These are phyloP conservation scores for Cairina moschata DNA, from an alignment of 2,113 vertebrate species.

Conservation along the genomic window DNA sequence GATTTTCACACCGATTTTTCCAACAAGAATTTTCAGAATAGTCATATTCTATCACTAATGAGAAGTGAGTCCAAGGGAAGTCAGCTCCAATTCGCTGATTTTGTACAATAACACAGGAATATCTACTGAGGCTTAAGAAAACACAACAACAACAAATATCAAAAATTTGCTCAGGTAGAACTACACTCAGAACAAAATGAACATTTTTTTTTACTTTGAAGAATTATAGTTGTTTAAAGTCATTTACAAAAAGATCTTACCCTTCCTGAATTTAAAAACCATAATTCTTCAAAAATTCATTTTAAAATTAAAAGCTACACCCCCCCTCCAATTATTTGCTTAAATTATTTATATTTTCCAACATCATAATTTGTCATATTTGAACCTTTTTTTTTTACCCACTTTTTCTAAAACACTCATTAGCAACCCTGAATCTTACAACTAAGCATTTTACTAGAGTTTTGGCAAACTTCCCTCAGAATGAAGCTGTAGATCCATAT, in stretches of 20 bases:
- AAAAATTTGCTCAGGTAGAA: background rate
- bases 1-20: constrained; percentile 80
- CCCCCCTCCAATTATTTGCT: background rate
- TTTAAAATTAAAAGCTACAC: background rate
- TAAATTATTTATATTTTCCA: background rate
- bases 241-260: background rate
- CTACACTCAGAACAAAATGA: background rate
- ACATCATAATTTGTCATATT: background rate
- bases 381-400: background rate
- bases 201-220: background rate
- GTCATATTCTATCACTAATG: constrained; percentile 88
- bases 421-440: background rate
- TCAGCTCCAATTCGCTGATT: constrained; percentile 84
- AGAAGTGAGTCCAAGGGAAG: constrained; percentile 91
- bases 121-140: constrained; percentile 74
- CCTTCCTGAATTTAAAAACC: background rate
- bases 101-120: constrained; percentile 80
- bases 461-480: background rate
- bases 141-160: background rate
- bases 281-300: background rate
- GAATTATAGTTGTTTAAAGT: background rate
- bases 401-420: background rate
- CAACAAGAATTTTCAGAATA: constrained; percentile 83
- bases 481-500: background rate
- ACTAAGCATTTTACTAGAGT: background rate